phyloP scores from a whole-genome alignment of 2,113 vertebrate genomes.

The Sturnira hondurensis region DNA sequence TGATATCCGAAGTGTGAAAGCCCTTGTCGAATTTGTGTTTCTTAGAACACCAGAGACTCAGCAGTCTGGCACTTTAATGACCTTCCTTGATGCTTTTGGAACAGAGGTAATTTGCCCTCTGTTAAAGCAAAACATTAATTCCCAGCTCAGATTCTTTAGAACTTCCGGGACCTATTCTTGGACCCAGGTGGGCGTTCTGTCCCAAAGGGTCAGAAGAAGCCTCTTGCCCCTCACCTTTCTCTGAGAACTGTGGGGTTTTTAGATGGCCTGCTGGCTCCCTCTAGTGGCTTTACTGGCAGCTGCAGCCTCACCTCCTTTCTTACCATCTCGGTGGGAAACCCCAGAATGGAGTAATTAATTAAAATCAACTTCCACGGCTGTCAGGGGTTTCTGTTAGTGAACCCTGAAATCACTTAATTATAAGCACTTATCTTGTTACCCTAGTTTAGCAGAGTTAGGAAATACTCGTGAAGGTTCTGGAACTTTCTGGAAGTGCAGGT shows the following conservation, averaged over 20 bases:
- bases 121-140: neutral
- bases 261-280: slow-evolving; percentile 37
- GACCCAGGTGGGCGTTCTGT: neutral
- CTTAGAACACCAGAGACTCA: neutral
- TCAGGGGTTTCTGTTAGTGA: neutral
- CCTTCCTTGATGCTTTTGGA: neutral
- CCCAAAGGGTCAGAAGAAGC: neutral
- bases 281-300: neutral
- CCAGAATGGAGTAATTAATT: neutral
- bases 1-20: neutral
- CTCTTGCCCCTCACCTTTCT: neutral
- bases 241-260: neutral
- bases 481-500: neutral
- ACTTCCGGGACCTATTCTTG: neutral
- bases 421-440: neutral
- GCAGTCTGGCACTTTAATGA: neutral
- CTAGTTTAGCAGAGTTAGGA: neutral
- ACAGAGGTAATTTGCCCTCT: neutral
- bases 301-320: neutral
- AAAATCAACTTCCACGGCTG: neutral
- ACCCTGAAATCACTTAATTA: neutral
- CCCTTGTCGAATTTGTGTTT: neutral
- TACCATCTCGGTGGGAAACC: neutral
- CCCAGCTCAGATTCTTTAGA: neutral
- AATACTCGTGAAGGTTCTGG: neutral